These are phyloP conservation scores for Crepidodera aurea DNA, from an alignment of 2,888 invertebrate genomes.

Conservation along the genomic window DNA sequence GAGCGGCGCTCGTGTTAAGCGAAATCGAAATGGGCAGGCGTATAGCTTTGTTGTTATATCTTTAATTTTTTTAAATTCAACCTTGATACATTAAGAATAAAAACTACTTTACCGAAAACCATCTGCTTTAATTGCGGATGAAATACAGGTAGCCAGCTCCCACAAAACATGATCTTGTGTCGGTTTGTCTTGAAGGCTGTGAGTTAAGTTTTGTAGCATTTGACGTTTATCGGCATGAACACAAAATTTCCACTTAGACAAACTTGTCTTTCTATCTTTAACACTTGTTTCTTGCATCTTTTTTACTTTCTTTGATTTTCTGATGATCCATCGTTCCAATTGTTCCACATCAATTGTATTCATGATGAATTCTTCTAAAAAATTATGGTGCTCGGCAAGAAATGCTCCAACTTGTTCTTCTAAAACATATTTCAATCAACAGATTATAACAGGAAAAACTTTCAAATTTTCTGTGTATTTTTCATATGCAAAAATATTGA, in stretches of 20 bases:
- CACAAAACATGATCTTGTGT: constrained; percentile 71
- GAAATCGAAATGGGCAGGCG: too few species aligned
- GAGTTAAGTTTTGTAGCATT: constrained; percentile 70
- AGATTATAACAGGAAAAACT: too few species aligned
- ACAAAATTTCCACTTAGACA: constrained; percentile 67
- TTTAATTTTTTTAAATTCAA: too few species aligned
- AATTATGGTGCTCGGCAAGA: constrained; percentile 69
- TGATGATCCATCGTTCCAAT: constrained; percentile 72
- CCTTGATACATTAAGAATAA: too few species aligned
- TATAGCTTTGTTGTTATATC: too few species aligned
- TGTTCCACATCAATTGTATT: constrained; percentile 70
- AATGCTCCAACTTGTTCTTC: constrained; percentile 64
- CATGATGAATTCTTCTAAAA: constrained; percentile 71
- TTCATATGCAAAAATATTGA: too few species aligned
- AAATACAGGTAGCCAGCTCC: constrained; percentile 73
- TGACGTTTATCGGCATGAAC: constrained; percentile 72
- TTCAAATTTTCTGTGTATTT: too few species aligned
- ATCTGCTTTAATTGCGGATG: constrained; percentile 72
- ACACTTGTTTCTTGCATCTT: constrained; percentile 55
- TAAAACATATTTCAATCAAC: too few species aligned
- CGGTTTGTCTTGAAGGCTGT: constrained; percentile 68
- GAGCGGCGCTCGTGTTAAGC: too few species aligned
- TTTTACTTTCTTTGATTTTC: constrained; percentile 64
- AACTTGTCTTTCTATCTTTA: constrained; percentile 64
- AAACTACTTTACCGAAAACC: constrained; percentile 68